Percentiles rank a stretch among this genome's conserved stretches.
phyloP scores from a whole-genome alignment of 2,888 invertebrate genomes.

The Omphaloscelis lunosa region DNA sequence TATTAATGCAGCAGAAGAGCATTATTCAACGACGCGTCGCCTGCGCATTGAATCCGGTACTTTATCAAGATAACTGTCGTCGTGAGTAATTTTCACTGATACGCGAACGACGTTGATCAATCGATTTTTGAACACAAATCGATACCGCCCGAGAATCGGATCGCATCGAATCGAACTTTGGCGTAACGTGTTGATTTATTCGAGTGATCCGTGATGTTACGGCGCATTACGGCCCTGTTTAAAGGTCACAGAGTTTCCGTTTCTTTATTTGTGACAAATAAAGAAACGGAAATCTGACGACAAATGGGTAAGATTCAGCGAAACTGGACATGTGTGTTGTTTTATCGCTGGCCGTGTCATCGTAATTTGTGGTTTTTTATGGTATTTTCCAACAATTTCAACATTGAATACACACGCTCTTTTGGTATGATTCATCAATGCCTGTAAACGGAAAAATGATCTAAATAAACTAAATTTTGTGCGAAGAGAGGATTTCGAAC shows the following conservation, averaged over 20 bases:
- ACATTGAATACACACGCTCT: slow-evolving; percentile 16
- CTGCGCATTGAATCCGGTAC: slow-evolving; percentile 70
- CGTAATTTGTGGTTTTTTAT: slow-evolving; percentile 51
- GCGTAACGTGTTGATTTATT: slow-evolving; percentile 74
- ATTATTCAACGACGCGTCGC: slow-evolving; percentile 56
- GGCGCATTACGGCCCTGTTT: slow-evolving; percentile 49
- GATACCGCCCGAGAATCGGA: slow-evolving; percentile 69
- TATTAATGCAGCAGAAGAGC: slow-evolving; percentile 59
- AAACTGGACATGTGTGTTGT: slow-evolving; percentile 43
- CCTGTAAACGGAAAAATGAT: background rate
- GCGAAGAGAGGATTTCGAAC: background rate
- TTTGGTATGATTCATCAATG: slow-evolving; percentile 24
- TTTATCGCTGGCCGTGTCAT: slow-evolving; percentile 44
- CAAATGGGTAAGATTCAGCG: slow-evolving; percentile 52
- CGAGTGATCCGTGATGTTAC: slow-evolving; percentile 71
- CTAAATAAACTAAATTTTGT: slow-evolving; percentile 11
- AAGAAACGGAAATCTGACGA: too few relatives aligned
- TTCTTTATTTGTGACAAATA: slow-evolving; percentile 59
- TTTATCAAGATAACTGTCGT: slow-evolving; percentile 86
- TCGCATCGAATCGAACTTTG: slow-evolving; percentile 65
- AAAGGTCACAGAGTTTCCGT: slow-evolving; percentile 55
- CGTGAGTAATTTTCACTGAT: slow-evolving; percentile 84
- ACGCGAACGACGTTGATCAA: slow-evolving; percentile 83
- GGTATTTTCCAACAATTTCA: slow-evolving; percentile 28
- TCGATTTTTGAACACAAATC: slow-evolving; percentile 79